These are phyloP conservation scores for Holocentrus rufus DNA, from an alignment of 2,797 vertebrate species.

Conservation along the genomic window DNA sequence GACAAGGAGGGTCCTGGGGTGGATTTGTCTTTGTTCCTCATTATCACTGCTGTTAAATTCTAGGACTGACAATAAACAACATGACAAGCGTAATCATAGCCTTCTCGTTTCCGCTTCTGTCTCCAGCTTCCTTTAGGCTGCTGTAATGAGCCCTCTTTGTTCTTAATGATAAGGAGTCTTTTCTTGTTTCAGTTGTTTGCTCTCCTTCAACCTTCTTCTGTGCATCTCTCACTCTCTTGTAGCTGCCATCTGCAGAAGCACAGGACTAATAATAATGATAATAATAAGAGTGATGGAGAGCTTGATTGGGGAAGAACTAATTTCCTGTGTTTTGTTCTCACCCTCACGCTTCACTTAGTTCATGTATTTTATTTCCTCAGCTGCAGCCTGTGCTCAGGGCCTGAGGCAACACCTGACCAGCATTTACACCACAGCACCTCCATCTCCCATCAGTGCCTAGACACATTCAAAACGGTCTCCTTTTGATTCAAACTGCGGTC, in stretches of 20 bases:
- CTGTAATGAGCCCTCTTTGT: slow-evolving; percentile 57
- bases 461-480: too few relatives aligned
- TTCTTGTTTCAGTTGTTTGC: slow-evolving; percentile 12
- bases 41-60: slow-evolving; percentile 25
- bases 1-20: slow-evolving; percentile 32
- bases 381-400: neutral
- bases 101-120: slow-evolving; percentile 35
- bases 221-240: neutral
- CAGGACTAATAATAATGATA: slow-evolving; percentile 29
- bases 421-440: too few relatives aligned
- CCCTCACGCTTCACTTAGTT: neutral
- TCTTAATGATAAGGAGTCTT: slow-evolving; percentile 38
- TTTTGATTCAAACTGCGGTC: too few relatives aligned
- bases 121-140: slow-evolving; percentile 26
- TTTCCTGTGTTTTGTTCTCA: slow-evolving; percentile 57
- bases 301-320: slow-evolving; percentile 43
- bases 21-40: slow-evolving; percentile 46
- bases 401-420: neutral
- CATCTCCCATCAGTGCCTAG: neutral
- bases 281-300: slow-evolving; percentile 3
- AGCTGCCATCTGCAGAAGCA: slow-evolving; percentile 19
- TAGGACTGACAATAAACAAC: slow-evolving; percentile 27
- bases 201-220: neutral
- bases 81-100: slow-evolving; percentile 42
- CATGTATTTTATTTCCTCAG: neutral